These are phyloP conservation scores for Enteromius afrohamiltoni DNA, from an alignment of 2,797 vertebrate genomes.

Conservation along the genomic window DNA sequence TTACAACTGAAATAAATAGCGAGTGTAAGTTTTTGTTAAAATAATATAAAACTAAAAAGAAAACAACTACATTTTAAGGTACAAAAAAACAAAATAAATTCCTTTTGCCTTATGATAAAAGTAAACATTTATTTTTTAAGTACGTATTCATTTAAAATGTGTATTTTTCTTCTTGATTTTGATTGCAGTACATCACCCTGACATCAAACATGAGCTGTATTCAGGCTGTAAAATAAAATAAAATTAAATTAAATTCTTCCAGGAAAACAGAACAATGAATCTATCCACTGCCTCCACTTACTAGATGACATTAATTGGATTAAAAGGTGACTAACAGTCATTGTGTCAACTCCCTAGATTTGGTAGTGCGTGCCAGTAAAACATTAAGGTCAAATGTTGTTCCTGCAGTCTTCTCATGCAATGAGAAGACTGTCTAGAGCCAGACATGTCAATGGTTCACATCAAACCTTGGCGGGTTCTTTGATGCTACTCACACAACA, in stretches of 20 bases:
- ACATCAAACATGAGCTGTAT: neutral
- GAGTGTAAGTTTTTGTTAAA: too few species aligned
- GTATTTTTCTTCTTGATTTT: neutral
- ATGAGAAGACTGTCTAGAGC: too few species aligned
- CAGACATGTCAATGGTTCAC: too few species aligned
- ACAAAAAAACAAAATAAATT: neutral
- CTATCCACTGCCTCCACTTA: neutral
- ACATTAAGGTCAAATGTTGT: constrained; percentile 55
- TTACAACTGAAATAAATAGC: too few species aligned
- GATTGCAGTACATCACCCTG: neutral
- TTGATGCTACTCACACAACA: constrained; percentile 51
- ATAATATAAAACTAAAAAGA: too few species aligned
- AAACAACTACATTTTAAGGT: too few species aligned
- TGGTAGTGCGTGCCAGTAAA: constrained; percentile 53
- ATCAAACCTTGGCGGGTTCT: constrained; percentile 65
- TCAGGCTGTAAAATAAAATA: neutral
- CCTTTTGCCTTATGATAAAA: too few species aligned
- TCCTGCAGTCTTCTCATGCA: constrained; percentile 60
- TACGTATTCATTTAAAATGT: too few species aligned
- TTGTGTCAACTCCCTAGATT: constrained; percentile 22
- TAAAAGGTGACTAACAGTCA: constrained; percentile 15
- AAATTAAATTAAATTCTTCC: too few species aligned
- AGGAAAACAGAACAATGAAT: neutral
- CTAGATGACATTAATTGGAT: constrained; percentile 13
- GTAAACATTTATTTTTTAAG: too few species aligned